A percentile compares a stretch with the other conserved stretches of the same genome.
These are phyloP conservation scores for Ibidorhyncha struthersii DNA, from an alignment of 2,113 vertebrate genomes.

Conservation along the genomic window DNA sequence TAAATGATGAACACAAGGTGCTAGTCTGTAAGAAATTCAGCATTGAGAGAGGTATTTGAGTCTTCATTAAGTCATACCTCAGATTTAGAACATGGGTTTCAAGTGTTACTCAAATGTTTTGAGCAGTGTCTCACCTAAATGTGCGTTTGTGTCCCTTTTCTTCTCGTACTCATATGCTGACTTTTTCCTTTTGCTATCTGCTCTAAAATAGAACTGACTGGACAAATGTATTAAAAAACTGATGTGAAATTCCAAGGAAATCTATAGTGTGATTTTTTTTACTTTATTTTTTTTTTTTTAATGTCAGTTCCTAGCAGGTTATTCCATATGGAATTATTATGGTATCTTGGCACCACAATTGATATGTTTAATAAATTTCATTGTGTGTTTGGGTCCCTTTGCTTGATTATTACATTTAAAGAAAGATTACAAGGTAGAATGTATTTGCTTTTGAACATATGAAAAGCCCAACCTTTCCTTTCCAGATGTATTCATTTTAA, in stretches of 20 bases:
- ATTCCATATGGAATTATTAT: not conserved
- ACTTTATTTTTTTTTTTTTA: not conserved
- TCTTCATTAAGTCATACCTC: not conserved
- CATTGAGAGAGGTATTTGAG: not conserved
- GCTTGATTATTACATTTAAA: constrained; percentile 42
- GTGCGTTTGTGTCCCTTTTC: not conserved
- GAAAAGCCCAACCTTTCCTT: constrained; percentile 12
- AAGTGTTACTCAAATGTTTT: not conserved
- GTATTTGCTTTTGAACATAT: not conserved
- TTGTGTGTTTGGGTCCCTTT: constrained; percentile 45
- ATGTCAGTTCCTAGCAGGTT: not conserved
- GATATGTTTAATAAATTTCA: constrained; percentile 36
- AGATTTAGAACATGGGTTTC: not conserved
- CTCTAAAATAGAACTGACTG: not conserved
- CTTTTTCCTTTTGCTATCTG: not conserved
- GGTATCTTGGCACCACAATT: constrained; percentile 7
- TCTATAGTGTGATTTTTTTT: not conserved
- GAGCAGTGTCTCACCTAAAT: not conserved
- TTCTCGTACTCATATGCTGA: not conserved
- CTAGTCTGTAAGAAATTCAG: not conserved
- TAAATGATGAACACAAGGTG: not conserved
- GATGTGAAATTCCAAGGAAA: not conserved
- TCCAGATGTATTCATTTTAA: constrained; percentile 22
- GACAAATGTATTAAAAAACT: not conserved
- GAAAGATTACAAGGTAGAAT: constrained; percentile 49